Base-by-base conservation (phyloP, 2,888 invertebrate species). In the Leptinotarsa juncta region DNA sequence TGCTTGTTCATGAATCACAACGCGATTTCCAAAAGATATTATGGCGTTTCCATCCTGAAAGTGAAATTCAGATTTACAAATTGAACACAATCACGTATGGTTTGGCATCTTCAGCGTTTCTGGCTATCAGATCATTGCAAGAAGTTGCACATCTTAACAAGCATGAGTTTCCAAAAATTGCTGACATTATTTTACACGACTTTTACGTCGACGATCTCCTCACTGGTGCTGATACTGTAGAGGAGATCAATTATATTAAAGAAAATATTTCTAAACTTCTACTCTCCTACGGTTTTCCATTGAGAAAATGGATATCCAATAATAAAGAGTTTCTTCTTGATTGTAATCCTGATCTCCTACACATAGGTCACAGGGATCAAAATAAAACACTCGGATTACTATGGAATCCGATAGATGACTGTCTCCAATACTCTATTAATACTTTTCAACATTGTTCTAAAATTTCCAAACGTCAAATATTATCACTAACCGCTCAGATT, bases 181-280 rank as follows among this genome's bases (percentile, higher is more conserved):
- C 57, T n/a, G 42, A 53, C 7, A 69, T 72, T 53, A 72, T 69
- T 26, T 48, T 50, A n/a, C 18, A 70, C 15, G 77, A 79, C 65
- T 79, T 81, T 67, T 81, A 79, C 67, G 80, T 81, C 10, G 80
- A 81, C 70, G 79, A 80, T 76, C 15, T 79, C 3, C 20, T 78
- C 42, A 78, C 79, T 15, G 79, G 79, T 26, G 50, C n/a, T 49
- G 26, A 73, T 0, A 18, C 42, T 20, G 18, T 65, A 48, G 71
- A 65, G 48, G 50, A 73, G 18, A 50, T 74, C 15, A 66, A 15
- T 51, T 20, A 51, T 20, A 62, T 67, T 20, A 15, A 50, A 20
- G 67, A 49, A 16, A 42, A 71, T 51, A 65, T 69, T 65, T 62
- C 57, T 18, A 4, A 67, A 62, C 42, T 72, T 15, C 67, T 79